Evolutionary conservation across 2,888 invertebrate genomes (phyloP), one percentile per base, ranked within the genome.

Genomic region (Ryuthela nishihirai): DNA sequence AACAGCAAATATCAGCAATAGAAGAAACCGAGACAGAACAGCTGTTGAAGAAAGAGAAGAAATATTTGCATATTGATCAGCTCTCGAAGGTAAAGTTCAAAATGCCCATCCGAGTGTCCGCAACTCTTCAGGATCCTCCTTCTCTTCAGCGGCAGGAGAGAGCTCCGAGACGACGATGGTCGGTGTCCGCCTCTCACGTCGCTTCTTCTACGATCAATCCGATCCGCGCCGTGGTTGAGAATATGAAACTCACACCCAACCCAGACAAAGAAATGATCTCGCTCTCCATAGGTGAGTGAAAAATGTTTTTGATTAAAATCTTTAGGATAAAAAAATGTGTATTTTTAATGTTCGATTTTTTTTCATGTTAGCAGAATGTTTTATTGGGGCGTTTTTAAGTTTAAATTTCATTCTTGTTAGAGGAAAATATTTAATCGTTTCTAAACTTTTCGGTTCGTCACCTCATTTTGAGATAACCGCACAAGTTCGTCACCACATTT

Each of bases 211-310:
- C 94, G 65, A 83, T 85, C 75, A 99, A 99, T 78, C 88, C 93
- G 49, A 97, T 99, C 70, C 82, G 99, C 60, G 82, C 83, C 65
- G 88, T 98, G 68, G 87, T 97, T 45, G 98, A 99, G 72, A 85
- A 87, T 68, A 82, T 99, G 72, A 83, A 88, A 70, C 82, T 97
- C 38, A 84, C 86, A 63, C 98, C 97, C 1, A 91, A 99, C 78
- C 94, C 97, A 3, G 82, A 86, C 39, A 98, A 98, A 75, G 81
- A 81, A 49, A 83, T 98, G 78, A 97, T 99, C 70, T 88, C 92
- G 5, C 79, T 93, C 42, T 92, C 92, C 38, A 85, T 93, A 70
- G 93, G 93, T 92, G 73, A 84, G 87, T 40, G 20, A 20, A 17
- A 18, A 17, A n/a, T n/a, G n/a, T n/a, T n/a, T n/a, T n/a, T n/a